Evolutionary conservation across 2,888 invertebrate genomes (phyloP).

Genomic region (Euplexia lucipara): DNA sequence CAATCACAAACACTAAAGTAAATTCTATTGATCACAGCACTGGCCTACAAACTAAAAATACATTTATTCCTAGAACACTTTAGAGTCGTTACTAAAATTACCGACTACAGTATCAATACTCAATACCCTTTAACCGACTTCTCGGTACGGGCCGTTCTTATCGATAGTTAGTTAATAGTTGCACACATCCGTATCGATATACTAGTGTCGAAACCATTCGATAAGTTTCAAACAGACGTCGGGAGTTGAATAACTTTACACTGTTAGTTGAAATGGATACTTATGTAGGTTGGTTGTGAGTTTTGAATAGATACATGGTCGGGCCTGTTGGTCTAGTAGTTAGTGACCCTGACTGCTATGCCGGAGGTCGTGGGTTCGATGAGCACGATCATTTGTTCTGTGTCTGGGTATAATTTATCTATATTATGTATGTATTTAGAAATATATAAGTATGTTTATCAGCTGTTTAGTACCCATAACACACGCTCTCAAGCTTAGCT

Average conservation of each 20-base stretch:
- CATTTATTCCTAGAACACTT: conserved; percentile 22
- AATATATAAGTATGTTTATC: no score
- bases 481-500: no score
- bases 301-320: conserved; percentile 7
- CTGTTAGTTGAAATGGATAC: conserved; percentile 34
- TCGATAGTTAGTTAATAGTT: conserved; percentile 32
- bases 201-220: conserved; percentile 31
- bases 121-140: conserved; percentile 50
- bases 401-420: no score
- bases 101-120: conserved; percentile 34
- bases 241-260: conserved; percentile 38
- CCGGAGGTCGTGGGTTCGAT: no score
- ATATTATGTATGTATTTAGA: no score
- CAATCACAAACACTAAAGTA: background rate
- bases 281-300: conserved; percentile 8
- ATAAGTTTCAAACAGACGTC: conserved; percentile 36
- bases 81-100: conserved; percentile 24
- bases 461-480: no score
- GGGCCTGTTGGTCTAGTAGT: no score
- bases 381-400: no score
- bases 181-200: conserved; percentile 33
- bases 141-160: conserved; percentile 18
- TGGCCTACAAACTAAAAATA: conserved; percentile 12
- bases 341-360: no score
- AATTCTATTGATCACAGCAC: conserved; percentile 15